Base-by-base conservation (phyloP, 2,113 vertebrate genomes). In the Emydocephalus ijimae region DNA sequence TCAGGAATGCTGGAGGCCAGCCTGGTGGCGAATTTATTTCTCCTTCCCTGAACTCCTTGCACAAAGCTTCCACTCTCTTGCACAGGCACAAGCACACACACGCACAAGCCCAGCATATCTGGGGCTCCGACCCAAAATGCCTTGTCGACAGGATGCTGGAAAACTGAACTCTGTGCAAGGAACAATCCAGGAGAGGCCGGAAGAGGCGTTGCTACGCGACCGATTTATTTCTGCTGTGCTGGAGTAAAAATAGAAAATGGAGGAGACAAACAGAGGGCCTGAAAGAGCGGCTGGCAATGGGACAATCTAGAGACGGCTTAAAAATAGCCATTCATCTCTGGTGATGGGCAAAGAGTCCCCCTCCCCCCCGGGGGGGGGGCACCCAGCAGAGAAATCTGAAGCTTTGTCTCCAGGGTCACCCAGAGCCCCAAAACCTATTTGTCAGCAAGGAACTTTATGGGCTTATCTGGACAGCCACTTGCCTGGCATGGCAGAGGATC, bases 11-110 rank as follows among this genome's bases (percentile, higher is more conserved):
- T 98, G 98, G 98, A 96, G 0, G 57, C 85, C 92, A 94, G 97
- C 98, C 97, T 97, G 98, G 98, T 97, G 97, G 97, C 91, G 90
- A 95, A 96, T 97, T 97, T 97, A 96, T 97, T 98, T 98, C 96
- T 97, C 92, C 87, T 97, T 97, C 97, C 97, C 97, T 97, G 3
- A 97, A 96, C 97, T 94, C 45, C 93, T 93, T 94, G 93, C 93
- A 95, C 69, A 95, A 94, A 0, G 56, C n/a, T 3, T 96, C 94
- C 94, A 89, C 61, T n/a, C n/a, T 91, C 92, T 93, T 92, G 93
- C 94, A 39, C 34, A 39, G 6, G 5, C 94, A 64, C 57, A 69
- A 50, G n/a, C 29, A 26, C 6, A 52, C 50, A 52, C 50, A 69
- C 29, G 26, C 6, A 50, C 48, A 50, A 5, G 23, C 85, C 90